Conservation (phyloP, 1,140 invertebrate genomes). For the Drosophila cardini region DNA sequence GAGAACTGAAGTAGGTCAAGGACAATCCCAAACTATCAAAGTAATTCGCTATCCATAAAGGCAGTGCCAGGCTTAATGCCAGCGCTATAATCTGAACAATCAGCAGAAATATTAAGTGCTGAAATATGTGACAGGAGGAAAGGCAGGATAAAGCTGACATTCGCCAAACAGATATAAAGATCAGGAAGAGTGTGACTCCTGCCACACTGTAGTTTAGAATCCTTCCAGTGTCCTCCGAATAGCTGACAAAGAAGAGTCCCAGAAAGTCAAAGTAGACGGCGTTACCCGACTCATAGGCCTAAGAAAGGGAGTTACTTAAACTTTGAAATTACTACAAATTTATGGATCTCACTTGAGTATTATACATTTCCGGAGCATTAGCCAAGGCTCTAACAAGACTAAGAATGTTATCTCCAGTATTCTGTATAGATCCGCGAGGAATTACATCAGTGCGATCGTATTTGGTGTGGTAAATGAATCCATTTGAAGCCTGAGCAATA, state of each 20-base stretch:
- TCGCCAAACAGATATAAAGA: slow-evolving; percentile 80
- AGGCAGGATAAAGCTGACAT: slow-evolving; percentile 51
- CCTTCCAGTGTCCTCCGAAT: slow-evolving; percentile 86
- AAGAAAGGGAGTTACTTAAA: background rate
- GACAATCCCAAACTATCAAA: slow-evolving; percentile 64
- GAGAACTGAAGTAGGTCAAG: slow-evolving; percentile 89
- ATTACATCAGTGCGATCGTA: slow-evolving; percentile 91
- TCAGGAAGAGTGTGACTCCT: slow-evolving; percentile 77
- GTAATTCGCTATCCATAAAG: slow-evolving; percentile 85
- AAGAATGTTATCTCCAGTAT: slow-evolving; percentile 91
- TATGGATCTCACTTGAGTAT: slow-evolving; percentile 57
- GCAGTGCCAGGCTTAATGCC: slow-evolving; percentile 87
- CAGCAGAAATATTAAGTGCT: slow-evolving; percentile 37
- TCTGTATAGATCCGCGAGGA: slow-evolving; percentile 91
- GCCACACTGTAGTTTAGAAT: slow-evolving; percentile 87
- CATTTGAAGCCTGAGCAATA: slow-evolving; percentile 96
- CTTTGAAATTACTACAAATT: background rate
- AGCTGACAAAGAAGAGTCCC: slow-evolving; percentile 89
- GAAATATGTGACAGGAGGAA: slow-evolving; percentile 30
- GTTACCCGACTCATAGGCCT: slow-evolving; percentile 84
- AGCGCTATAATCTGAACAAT: slow-evolving; percentile 84
- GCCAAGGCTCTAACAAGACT: slow-evolving; percentile 88
- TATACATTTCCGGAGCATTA: slow-evolving; percentile 86
- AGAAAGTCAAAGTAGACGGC: slow-evolving; percentile 92
- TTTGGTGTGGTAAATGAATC: slow-evolving; percentile 95